Base-by-base conservation (phyloP, 2,888 invertebrate genomes). In the Drosophila sordidula region DNA sequence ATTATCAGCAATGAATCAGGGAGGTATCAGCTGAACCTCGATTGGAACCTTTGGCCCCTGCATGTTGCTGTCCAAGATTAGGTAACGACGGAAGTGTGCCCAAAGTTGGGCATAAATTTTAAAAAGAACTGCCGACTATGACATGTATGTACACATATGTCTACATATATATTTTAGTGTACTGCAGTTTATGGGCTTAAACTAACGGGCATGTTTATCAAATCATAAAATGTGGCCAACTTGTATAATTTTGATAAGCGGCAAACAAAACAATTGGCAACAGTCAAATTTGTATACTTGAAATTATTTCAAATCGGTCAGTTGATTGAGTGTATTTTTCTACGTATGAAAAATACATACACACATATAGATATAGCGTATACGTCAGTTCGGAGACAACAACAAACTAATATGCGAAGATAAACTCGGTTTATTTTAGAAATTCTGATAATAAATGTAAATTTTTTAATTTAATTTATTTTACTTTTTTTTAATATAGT, bases 201-300 rank as follows among this genome's bases (percentile, higher is more conserved):
- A 64, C 70, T 66, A 65, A 42, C 50, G 56, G 55, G 54, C 41
- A 42, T 55, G 64, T 68, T 87, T 84, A 81, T 87, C 78, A 78
- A 62, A 59, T 59, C 77, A 61, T 83, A 83, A 80, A 80, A 54
- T 25, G 46, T 59, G 38, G 57, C 47, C 58, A 77, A 64, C 52
- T 65, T 71, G 59, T 72, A 61, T 61, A 58, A 62, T 52, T 54
- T 54, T 64, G 70, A 70, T 70, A 79, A 72, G 72, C 42, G 29
- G 6, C 44, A 29, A 45, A 14, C 58, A 55, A 29, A 79, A 83
- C 87, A 61, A 80, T 71, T 81, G 71, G 75, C 81, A 81, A 87
- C 81, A 78, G 78, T 38, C 46, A 32, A 65, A 67, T 62, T 70
- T 52, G 38, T 50, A 18, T 49, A 42, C 26, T 22, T 22, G 8